Base-by-base conservation (phyloP, 2,113 vertebrate species). In the Brachyhypopomus occidentalis region DNA sequence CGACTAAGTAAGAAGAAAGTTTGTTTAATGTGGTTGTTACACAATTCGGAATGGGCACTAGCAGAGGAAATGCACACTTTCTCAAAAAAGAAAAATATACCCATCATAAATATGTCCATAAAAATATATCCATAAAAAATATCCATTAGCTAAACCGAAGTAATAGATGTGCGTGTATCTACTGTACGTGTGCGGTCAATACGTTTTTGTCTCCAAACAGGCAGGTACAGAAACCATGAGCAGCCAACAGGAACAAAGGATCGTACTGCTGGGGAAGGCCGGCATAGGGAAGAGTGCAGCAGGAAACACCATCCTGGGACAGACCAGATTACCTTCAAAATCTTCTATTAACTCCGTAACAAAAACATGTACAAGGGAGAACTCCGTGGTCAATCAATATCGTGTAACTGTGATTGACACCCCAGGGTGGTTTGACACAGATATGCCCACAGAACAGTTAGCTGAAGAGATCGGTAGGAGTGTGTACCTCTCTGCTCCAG, bases 231-330 rank as follows among this genome's bases (percentile, higher is more conserved):
- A 7, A 38, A 38, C 38, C 38, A 38, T 38, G 38, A 38, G 38
- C 3, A 38, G 7, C 38, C 38, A 4, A 38, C 38, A 60, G 59
- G 22, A 60, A 60, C 52, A 25, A 4, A 74, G 11, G 7, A 75
- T 75, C 17, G 27, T 75, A 11, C 52, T 75, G 8, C 72, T 75
- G 19, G 72, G 72, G 19, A 75, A 75, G 52, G 36, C 72, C 30
- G 72, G 72, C n/a, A 52, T 34, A 45, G 74, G 59, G 23, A 76
- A 76, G n/a, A n/a, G n/a, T n/a, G n/a, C n/a, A n/a, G n/a, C n/a
- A n/a, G n/a, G n/a, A n/a, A n/a, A n/a, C n/a, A 76, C 74, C 73
- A 59, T 75, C 22, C 7, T 60, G 27, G 20, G 56, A 27, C 6
- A n/a, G 3, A n/a, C 58, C 19, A 60, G 5, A 22, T 60, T 75